phyloP scores from a whole-genome alignment of 2,888 invertebrate genomes.

The Eupelmus urozonus region DNA sequence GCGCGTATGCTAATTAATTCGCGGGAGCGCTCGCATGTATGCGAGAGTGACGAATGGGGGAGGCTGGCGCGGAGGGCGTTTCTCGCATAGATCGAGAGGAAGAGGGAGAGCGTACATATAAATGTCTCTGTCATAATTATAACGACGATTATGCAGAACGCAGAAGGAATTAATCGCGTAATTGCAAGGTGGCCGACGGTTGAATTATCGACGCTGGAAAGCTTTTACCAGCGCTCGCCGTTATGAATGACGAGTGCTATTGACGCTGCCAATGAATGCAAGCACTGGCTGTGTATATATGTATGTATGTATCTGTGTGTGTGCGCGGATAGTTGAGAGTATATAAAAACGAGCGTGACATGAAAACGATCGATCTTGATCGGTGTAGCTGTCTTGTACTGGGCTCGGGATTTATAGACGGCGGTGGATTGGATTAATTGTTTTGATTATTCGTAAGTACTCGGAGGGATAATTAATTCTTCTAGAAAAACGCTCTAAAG shows the following conservation, averaged over 20 bases:
- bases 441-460: no score
- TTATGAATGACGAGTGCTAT: constrained; percentile 38
- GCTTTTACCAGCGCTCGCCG: constrained; percentile 22
- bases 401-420: no score
- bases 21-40: background rate
- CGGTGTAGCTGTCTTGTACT: background rate
- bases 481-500: no score
- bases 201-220: constrained; percentile 29
- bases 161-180: constrained; percentile 50
- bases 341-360: constrained; percentile 17
- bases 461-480: no score
- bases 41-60: constrained; percentile 29
- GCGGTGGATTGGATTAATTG: no score
- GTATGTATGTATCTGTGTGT: no score
- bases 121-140: constrained; percentile 57
- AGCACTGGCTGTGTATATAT: no score
- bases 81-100: constrained; percentile 5
- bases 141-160: constrained; percentile 55
- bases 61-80: constrained; percentile 26
- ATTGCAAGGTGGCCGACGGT: constrained; percentile 36
- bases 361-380: constrained; percentile 27
- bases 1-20: constrained; percentile 46
- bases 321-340: no score
- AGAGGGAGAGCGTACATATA: constrained; percentile 13
- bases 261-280: constrained; percentile 6